Percentiles rank a stretch among this genome's conserved stretches.
phyloP scores from a whole-genome alignment of 2,113 vertebrate species.

The Furnarius figulus region DNA sequence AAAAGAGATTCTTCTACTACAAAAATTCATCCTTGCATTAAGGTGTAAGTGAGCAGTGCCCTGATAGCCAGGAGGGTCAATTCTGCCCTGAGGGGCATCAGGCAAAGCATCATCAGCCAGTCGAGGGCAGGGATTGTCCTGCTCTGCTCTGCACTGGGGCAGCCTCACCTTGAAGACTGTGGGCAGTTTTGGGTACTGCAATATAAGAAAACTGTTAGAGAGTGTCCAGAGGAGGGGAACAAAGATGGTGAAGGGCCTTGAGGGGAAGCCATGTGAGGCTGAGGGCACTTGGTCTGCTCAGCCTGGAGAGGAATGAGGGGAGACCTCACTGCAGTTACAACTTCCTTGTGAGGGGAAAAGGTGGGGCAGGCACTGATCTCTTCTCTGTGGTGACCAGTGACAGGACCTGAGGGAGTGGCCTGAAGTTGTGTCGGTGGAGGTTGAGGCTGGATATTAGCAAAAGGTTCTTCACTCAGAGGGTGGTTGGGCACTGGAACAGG shows the following conservation, averaged over 20 bases:
- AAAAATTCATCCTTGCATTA: background rate
- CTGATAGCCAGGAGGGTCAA: background rate
- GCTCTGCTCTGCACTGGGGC: background rate
- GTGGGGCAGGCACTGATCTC: background rate
- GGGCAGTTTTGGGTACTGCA: background rate
- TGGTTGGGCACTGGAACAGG: no score
- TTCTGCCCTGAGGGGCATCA: background rate
- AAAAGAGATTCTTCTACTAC: background rate
- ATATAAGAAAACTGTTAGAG: background rate
- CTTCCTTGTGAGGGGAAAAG: background rate
- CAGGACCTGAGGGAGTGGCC: background rate
- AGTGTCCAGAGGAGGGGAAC: background rate
- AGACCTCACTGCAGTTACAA: background rate
- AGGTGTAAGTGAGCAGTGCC: background rate
- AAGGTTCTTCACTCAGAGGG: background rate
- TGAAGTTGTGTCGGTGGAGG: background rate
- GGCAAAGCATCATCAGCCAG: background rate
- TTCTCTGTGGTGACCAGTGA: background rate
- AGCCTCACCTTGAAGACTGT: background rate
- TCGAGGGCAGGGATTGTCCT: background rate
- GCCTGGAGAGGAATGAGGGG: background rate
- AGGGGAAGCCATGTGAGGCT: background rate
- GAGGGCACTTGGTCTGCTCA: background rate
- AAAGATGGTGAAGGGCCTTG: background rate
- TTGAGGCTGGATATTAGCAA: background rate